Evolutionary conservation across 2,888 invertebrate species (phyloP), one percentile per base, ranked within the genome.

Genomic region (Zele albiditarsus): DNA sequence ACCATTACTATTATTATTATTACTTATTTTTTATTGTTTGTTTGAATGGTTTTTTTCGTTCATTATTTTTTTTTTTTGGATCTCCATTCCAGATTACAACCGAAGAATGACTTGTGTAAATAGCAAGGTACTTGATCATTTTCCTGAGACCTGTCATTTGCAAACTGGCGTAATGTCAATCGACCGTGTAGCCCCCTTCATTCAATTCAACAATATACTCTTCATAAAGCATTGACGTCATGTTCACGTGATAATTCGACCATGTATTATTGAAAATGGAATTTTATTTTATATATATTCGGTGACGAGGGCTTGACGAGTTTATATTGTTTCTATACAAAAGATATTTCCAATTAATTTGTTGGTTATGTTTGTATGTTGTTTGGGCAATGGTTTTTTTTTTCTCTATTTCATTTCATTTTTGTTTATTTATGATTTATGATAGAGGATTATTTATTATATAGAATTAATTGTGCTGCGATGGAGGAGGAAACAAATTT

Each of bases 141-240:
- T 38, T 82, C 60, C 49, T 33, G 25, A 77, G 79, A 80, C 80
- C 84, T 88, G 89, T 88, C 89, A 85, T 82, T 84, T 82, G 86
- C 88, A 88, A 84, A 82, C 79, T 74, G 78, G 63, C 67, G 71
- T 58, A 74, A 72, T 73, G 78, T 79, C 79, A 78, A 78, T 75
- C 77, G 74, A 75, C 46, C 74, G 77, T 77, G 70, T 53, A 53
- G 20, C 42, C 57, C 75, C 69, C 76, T 74, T 73, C 80, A 73
- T 74, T 73, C 80, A 73, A 76, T 71, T 75, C 62, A 46, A 75
- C 67, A 42, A 75, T 38, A 73, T 77, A 49, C 76, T 73, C 42
- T 53, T 53, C 20, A 53, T 2, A 53, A 70, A 63, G 71, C 72
- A 62, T 67, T 60, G 49, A 57, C 25, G 57, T 67, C 57, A 58